Percentiles rank a stretch among this genome's conserved stretches.
These are phyloP conservation scores for Folsomia candida DNA, from an alignment of 2,888 invertebrate genomes.

Conservation along the genomic window DNA sequence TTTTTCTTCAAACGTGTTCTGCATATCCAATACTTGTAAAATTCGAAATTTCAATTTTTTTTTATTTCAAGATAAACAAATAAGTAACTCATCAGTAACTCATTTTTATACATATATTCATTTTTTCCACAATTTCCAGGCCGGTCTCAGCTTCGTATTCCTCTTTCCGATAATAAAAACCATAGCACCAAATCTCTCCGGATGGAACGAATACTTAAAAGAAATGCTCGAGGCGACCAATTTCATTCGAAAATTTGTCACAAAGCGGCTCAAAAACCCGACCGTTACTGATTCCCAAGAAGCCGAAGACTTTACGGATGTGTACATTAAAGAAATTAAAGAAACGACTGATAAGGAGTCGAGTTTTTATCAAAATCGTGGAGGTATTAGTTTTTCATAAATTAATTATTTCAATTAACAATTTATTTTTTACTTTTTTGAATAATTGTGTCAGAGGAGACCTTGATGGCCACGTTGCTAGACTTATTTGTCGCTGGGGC, in stretches of 20 bases:
- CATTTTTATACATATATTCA: no score
- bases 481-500: constrained; percentile 25
- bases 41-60: no score
- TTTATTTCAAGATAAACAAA: no score
- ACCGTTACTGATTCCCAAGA: constrained; percentile 24
- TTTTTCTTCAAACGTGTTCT: no score
- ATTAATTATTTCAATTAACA: neutral
- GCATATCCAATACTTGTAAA: no score
- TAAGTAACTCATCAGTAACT: no score
- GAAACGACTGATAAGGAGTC: constrained; percentile 36
- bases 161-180: no score
- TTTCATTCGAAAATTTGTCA: constrained; percentile 32
- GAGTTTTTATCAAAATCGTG: constrained; percentile 39
- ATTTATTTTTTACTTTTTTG: no score
- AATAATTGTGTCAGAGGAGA: constrained; percentile 20
- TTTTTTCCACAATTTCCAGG: no score
- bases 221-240: constrained; percentile 30
- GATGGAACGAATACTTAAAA: constrained; percentile 32
- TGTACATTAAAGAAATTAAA: constrained; percentile 38
- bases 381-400: constrained; percentile 27
- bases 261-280: constrained; percentile 22
- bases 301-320: constrained; percentile 44
- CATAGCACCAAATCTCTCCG: constrained; percentile 28
- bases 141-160: no score
- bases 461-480: constrained; percentile 17